A percentile compares a stretch with the other conserved stretches of the same genome.
These are phyloP conservation scores for Leptinotarsa peninsularis DNA, from an alignment of 2,888 invertebrate genomes.

Conservation along the genomic window DNA sequence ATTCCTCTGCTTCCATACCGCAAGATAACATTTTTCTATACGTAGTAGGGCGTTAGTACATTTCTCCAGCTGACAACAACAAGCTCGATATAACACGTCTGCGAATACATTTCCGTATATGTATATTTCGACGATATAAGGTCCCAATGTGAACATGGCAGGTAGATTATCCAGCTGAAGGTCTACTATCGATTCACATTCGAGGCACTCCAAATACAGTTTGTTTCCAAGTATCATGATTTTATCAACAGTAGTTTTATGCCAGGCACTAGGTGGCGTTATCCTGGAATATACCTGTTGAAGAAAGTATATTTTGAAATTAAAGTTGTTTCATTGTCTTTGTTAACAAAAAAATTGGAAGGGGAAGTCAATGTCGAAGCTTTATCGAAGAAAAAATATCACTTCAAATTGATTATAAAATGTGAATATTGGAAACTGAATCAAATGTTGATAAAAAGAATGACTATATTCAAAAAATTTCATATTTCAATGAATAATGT, in stretches of 20 bases:
- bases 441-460: too few relatives aligned
- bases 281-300: conserved; percentile 72
- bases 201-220: conserved; percentile 69
- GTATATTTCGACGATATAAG: conserved; percentile 71
- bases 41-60: conserved; percentile 69
- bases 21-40: conserved; percentile 72
- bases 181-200: conserved; percentile 68
- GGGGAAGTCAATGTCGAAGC: too few relatives aligned
- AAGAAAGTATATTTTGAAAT: conserved; percentile 15
- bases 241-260: conserved; percentile 71
- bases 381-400: too few relatives aligned
- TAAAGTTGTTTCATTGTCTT: background rate
- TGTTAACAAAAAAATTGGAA: too few relatives aligned
- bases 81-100: conserved; percentile 66
- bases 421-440: too few relatives aligned
- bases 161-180: conserved; percentile 70
- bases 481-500: too few relatives aligned
- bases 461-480: too few relatives aligned
- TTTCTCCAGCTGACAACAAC: conserved; percentile 68
- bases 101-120: conserved; percentile 70
- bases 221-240: conserved; percentile 72
- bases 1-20: conserved; percentile 74
- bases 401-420: too few relatives aligned
- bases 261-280: conserved; percentile 74
- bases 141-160: conserved; percentile 70